Base-by-base conservation (phyloP, 1,140 invertebrate species). In the Orussus abietinus region DNA sequence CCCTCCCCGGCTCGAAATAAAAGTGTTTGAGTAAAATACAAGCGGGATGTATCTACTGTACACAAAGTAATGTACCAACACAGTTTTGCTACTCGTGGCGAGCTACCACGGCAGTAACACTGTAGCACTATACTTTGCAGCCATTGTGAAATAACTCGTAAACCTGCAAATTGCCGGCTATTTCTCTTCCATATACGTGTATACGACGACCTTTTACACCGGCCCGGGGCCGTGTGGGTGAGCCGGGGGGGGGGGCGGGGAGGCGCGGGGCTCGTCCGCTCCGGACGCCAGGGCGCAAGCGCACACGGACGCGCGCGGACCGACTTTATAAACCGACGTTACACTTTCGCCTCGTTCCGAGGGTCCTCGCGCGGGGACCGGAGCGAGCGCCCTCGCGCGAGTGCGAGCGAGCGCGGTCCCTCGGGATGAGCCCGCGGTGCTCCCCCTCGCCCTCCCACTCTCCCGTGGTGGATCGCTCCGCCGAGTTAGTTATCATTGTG, bases 91-190 rank as follows among this genome's bases (percentile, higher is more conserved):
- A 18, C 9, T 34, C 44, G 13, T 31, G 22, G 22, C 37, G 17
- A 37, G 49, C 49, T 51, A 62, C 53, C 41, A 62, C 44, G 50
- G 44, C 51, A 39, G 59, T 66, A 67, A 69, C 64, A 54, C 61
- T 45, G 50, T 57, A 60, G 54, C 58, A 66, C 66, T 69, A 69
- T 73, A 72, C 67, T 72, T 73, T 72, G 66, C 66, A 72, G 67
- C 70, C 70, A 73, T 73, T 73, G 70, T 67, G 69, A 71, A 73
- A 71, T 73, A 73, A 72, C 70, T 73, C 70, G 69, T 73, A 72
- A 73, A 72, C 51, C 67, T 67, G 67, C 68, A 73, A 73, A 73
- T 72, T 73, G 69, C 68, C 49, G 59, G 69, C 64, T 68, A 67
- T 73, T 72, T 66, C 61, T 53, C 57, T 62, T 45, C 56, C 60